These are phyloP conservation scores for Callopanchax toddi DNA, from an alignment of 2,113 vertebrate species.

Conservation along the genomic window DNA sequence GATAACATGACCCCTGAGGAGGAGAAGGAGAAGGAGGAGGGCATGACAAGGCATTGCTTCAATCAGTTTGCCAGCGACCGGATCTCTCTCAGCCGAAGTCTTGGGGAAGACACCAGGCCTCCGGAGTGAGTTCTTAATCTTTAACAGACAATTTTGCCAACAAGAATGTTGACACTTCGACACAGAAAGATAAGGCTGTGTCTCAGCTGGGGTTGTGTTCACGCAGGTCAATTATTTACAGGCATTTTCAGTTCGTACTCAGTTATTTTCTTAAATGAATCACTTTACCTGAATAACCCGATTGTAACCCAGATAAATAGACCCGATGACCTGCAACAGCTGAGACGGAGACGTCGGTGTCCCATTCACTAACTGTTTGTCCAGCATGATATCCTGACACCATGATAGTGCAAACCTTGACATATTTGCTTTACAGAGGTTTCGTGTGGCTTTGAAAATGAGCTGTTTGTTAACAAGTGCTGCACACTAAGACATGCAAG, in stretches of 20 bases:
- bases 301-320: neutral
- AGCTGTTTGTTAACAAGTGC: neutral
- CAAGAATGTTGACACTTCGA: conserved; percentile 14
- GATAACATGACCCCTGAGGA: conserved; percentile 81
- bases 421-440: neutral
- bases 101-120: conserved; percentile 92
- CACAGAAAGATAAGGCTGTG: conserved; percentile 22
- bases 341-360: neutral
- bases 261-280: neutral
- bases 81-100: conserved; percentile 91
- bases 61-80: conserved; percentile 95
- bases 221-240: conserved; percentile 35
- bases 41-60: conserved; percentile 94
- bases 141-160: conserved; percentile 8
- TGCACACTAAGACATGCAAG: neutral
- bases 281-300: neutral
- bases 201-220: neutral
- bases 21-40: conserved; percentile 86
- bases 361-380: neutral
- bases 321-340: neutral
- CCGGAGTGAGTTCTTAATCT: conserved; percentile 85
- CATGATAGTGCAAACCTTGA: neutral
- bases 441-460: neutral
- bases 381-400: neutral
- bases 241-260: neutral